These are phyloP conservation scores for Baccha elongata DNA, from an alignment of 2,888 invertebrate species.

Conservation along the genomic window DNA sequence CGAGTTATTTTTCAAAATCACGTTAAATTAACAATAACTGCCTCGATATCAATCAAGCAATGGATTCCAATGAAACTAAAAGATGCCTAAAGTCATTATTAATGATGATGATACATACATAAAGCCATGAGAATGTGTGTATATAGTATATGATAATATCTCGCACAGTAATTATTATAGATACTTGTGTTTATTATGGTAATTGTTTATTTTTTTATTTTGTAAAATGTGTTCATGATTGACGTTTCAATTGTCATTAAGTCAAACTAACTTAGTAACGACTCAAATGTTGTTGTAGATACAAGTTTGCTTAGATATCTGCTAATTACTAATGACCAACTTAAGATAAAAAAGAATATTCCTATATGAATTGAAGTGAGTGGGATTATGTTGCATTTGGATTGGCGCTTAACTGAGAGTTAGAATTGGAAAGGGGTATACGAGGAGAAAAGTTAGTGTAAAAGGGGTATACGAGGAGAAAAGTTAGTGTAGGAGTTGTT, in stretches of 20 bases:
- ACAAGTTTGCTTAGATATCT: slow-evolving; percentile 19
- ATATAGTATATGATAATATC: slow-evolving; percentile 29
- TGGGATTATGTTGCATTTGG: slow-evolving; percentile 42
- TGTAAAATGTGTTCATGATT: slow-evolving; percentile 54
- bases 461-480: neutral
- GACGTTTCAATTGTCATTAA: slow-evolving; percentile 67
- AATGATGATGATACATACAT: neutral
- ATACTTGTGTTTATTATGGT: slow-evolving; percentile 13
- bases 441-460: too few relatives aligned
- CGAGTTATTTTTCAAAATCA: slow-evolving; percentile 32
- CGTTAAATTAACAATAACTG: slow-evolving; percentile 44
- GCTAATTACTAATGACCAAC: slow-evolving; percentile 13
- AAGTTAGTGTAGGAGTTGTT: slow-evolving; percentile 27
- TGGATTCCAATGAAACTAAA: slow-evolving; percentile 22
- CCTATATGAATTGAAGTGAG: slow-evolving; percentile 43
- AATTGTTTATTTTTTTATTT: neutral
- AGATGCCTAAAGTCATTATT: neutral
- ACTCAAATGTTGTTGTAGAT: slow-evolving; percentile 28
- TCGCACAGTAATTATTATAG: slow-evolving; percentile 5
- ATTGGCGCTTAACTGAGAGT: slow-evolving; percentile 38
- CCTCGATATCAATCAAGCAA: slow-evolving; percentile 60
- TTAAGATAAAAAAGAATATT: slow-evolving; percentile 13
- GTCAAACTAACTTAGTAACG: slow-evolving; percentile 49
- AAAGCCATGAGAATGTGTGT: neutral
- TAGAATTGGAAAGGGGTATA: neutral